Evolutionary conservation across 1,140 invertebrate species (phyloP), one percentile per base, ranked within the genome.

Genomic region (Tenebrio molitor): DNA sequence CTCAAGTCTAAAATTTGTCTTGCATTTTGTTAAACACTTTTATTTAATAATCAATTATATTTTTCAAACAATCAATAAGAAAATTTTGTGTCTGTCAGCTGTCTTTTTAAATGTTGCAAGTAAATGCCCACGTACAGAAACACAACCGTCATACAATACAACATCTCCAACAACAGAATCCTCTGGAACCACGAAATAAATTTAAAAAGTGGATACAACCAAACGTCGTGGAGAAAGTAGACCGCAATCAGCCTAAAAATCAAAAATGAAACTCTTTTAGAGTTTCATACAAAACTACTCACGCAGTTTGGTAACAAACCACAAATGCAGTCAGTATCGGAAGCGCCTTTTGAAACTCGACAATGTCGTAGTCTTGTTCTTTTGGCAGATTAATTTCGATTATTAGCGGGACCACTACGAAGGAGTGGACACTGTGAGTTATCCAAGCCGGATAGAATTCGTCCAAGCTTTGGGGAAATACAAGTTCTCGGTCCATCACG

Each of bases 141-240:
- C 17, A 53, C 5, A 23, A 53, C 19, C 8, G 17, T 23, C 7
- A 10, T 21, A 4, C 7, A 3, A 12, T 53, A 53, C 6, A 53
- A 19, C 10, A 53, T 23, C 14, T 5, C 5, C 8, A 53, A 12
- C 10, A 53, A 53, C 8, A 23, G 23, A 0, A 19, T 19, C 21
- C 46, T 53, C 23, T 53, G 46, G 2, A 19, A 21, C 46, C 46
- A 53, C 19, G 46, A n/a, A 16, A 53, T 21, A 15, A 21, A 53
- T 23, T 23, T 19, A 23, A 53, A 53, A 53, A 53, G 10, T n/a
- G 46, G 46, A 15, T 53, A 53, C 14, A 53, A 21, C 46, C 46
- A 53, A 1, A 53, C 46, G 2, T 23, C 19, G 17, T 53, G 16
- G 7, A 21, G 7, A 0, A 53, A 53, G 23, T 53, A 23, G 14